Evolutionary conservation across 2,888 invertebrate species (phyloP), one percentile per base, ranked within the genome.

Genomic region (Microctonus hyperodae): DNA sequence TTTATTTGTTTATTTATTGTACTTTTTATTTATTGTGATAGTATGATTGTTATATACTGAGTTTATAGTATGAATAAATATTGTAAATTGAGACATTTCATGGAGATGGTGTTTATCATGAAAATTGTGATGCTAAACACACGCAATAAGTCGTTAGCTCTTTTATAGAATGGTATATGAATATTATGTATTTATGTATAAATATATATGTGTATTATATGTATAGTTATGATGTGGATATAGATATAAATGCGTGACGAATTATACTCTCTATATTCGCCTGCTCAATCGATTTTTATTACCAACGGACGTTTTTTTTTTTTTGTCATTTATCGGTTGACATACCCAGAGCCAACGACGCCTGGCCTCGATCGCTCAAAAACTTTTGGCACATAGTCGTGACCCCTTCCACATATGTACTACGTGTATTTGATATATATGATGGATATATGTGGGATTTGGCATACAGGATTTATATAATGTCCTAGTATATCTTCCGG

Each of bases 211-310:
- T n/a, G n/a, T n/a, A n/a, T n/a, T n/a, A n/a, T n/a, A n/a, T n/a
- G n/a, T n/a, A n/a, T n/a, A n/a, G n/a, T n/a, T n/a, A n/a, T n/a
- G 28, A 7, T 35, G 1, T 35, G 16, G 16, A 44, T 44, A 44
- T 44, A 16, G 16, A 44, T 44, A 44, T 50, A 50, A 13, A 40
- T 35, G 25, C 33, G 10, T 62, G 61, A 61, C 23, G 48, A 61
- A 61, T 61, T 51, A 23, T 33, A 16, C 33, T 55, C 16, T 50
- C 28, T 35, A 37, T 40, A 44, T 48, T 44, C 37, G 33, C 22
- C 35, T 31, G 61, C 33, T 50, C 57, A 65, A 65, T 65, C 65
- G 65, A 65, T 65, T 65, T 65, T 65, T 65, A 65, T 60, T 65
- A 59, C 55, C 25, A 28, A 20, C 35, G 25, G 22, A 50, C 37